A percentile compares a stretch with the other conserved stretches of the same genome.
Conservation (phyloP, 2,113 vertebrate genomes). For the Dicaeum eximium region DNA sequence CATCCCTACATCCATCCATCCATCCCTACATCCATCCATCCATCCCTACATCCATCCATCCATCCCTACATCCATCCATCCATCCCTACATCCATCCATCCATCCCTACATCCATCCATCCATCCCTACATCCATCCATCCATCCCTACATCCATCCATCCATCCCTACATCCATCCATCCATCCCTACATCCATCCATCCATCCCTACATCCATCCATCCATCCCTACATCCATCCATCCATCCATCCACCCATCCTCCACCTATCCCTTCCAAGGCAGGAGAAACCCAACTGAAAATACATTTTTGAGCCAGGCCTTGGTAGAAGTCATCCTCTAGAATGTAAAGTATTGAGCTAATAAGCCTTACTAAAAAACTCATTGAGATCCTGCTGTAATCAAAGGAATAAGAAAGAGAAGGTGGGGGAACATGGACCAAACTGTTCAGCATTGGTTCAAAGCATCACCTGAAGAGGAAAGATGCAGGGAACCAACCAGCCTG, state of each 20-base stretch:
- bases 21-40: background rate
- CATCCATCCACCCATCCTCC: background rate
- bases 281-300: background rate
- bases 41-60: background rate
- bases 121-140: background rate
- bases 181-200: background rate
- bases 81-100: too few species aligned
- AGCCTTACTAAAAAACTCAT: background rate
- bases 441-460: background rate
- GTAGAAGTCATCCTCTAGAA: background rate
- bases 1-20: background rate
- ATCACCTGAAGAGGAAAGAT: background rate
- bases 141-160: too few species aligned
- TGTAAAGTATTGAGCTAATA: accelerated
- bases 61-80: background rate
- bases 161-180: background rate
- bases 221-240: background rate
- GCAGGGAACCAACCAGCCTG: background rate
- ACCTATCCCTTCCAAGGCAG: background rate
- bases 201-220: background rate
- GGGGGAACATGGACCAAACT: background rate
- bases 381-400: background rate
- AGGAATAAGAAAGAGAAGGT: background rate
- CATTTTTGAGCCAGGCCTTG: background rate
- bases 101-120: background rate